phyloP scores from a whole-genome alignment of 2,888 invertebrate species.

The Macropis europaea region DNA sequence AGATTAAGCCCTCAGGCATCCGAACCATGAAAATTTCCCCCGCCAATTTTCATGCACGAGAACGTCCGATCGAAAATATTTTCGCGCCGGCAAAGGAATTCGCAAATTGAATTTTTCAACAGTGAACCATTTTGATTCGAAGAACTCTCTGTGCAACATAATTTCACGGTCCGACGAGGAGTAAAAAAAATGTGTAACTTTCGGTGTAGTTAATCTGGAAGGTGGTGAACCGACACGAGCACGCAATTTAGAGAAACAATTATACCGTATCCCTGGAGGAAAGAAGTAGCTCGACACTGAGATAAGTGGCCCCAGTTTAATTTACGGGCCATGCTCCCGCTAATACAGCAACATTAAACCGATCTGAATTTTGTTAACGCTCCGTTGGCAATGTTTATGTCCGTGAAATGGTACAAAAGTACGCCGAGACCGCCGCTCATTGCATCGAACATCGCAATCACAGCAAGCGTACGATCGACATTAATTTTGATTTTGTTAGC shows the following conservation, averaged over 20 bases:
- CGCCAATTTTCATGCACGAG: not conserved
- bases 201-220: too few species aligned
- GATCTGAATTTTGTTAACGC: not conserved
- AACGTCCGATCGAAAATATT: too few species aligned
- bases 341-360: not conserved
- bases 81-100: too few species aligned
- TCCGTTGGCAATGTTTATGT: not conserved
- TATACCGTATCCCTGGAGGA: not conserved
- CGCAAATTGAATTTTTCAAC: not conserved
- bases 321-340: not conserved
- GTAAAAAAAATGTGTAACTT: not conserved
- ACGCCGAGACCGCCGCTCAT: too few species aligned
- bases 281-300: not conserved
- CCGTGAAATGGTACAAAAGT: too few species aligned
- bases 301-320: not conserved
- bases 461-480: too few species aligned
- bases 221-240: not conserved
- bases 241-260: slow-evolving; percentile 23
- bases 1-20: slow-evolving; percentile 7
- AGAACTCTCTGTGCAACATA: too few species aligned
- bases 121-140: too few species aligned
- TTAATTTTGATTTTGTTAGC: too few species aligned
- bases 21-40: slow-evolving; percentile 10
- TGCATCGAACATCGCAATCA: too few species aligned
- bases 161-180: too few species aligned